Evolutionary conservation across 2,888 invertebrate genomes (phyloP).

Genomic region (Habroteleia sp.): DNA sequence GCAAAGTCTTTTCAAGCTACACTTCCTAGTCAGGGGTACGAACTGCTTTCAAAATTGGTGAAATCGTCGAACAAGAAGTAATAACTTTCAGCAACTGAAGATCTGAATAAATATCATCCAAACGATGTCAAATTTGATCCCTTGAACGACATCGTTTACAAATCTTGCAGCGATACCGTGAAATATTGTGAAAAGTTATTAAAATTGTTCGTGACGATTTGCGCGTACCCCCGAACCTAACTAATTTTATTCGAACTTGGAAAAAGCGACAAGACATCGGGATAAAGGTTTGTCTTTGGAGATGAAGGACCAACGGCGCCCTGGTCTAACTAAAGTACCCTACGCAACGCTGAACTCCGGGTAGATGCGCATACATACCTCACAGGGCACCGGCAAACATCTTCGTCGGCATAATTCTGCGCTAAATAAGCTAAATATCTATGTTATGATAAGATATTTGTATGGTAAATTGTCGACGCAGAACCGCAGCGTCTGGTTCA

Average conservation of each 20-base stretch:
- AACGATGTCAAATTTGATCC: no score
- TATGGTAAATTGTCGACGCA: slow-evolving; percentile 68
- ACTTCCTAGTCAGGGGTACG: slow-evolving; percentile 50
- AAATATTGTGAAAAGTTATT: no score
- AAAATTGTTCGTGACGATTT: no score
- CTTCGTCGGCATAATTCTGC: slow-evolving; percentile 71
- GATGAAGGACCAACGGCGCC: slow-evolving; percentile 25
- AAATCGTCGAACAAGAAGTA: background rate
- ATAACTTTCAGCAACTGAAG: background rate
- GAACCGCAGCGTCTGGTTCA: slow-evolving; percentile 56
- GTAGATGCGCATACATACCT: slow-evolving; percentile 79
- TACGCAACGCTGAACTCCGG: slow-evolving; percentile 77
- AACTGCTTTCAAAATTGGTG: background rate
- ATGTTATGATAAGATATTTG: slow-evolving; percentile 73
- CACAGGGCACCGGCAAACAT: slow-evolving; percentile 70
- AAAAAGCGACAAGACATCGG: slow-evolving; percentile 28
- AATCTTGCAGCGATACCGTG: no score
- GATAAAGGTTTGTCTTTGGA: slow-evolving; percentile 32
- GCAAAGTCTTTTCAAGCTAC: slow-evolving; percentile 75
- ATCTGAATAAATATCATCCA: slow-evolving; percentile 3
- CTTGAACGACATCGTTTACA: no score
- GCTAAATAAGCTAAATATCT: slow-evolving; percentile 78
- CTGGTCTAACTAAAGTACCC: slow-evolving; percentile 70
- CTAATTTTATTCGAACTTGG: slow-evolving; percentile 17
- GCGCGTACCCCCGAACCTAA: slow-evolving; percentile 44